Evolutionary conservation across 2,888 invertebrate species (phyloP), one percentile per base, ranked within the genome.

Genomic region (Coelogynopora nodosa): DNA sequence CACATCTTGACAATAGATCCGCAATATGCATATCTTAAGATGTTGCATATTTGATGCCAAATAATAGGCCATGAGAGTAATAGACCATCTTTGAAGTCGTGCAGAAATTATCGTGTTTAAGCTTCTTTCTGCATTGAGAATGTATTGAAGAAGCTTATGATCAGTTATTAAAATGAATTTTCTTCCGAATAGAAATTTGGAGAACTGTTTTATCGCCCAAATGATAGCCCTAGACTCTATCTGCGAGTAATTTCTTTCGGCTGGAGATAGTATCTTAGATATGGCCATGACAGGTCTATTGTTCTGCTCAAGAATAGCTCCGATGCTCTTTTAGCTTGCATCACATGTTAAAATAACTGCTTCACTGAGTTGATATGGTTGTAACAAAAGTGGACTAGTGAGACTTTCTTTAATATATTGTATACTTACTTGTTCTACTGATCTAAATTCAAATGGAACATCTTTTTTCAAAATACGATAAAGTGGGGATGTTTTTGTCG

Each of bases 101-200:
- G 27, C 23, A 27, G 81, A 80, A 10, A 27, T 27, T 23, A 10
- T n/a, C 30, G 23, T 28, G 29, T 29, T 82, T 10, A n/a, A 29
- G n/a, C 2, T 18, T 26, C 30, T 29, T 28, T 82, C 30, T 28
- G 83, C 18, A 5, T 82, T 82, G n/a, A 82, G 30, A 2, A 82
- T 82, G n/a, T 82, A 30, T n/a, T 29, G 23, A n/a, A 82, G 83
- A 26, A 30, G 83, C 30, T 82, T 82, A 82, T 82, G 83, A 28
- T 82, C 83, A 29, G 83, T 82, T 28, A 29, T 30, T 31, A 67
- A 31, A 31, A n/a, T 31, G 26, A 84, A 84, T 84, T 49, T 84
- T 84, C 31, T 84, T 84, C 84, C 84, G 18, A 31, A 0, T 49
- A 84, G 27, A 84, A 31, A 84, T 49, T 30, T 67, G 0, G 10